Conservation (phyloP, 35 echinoderm and acorn worm species). For the Anneissia japonica region DNA sequence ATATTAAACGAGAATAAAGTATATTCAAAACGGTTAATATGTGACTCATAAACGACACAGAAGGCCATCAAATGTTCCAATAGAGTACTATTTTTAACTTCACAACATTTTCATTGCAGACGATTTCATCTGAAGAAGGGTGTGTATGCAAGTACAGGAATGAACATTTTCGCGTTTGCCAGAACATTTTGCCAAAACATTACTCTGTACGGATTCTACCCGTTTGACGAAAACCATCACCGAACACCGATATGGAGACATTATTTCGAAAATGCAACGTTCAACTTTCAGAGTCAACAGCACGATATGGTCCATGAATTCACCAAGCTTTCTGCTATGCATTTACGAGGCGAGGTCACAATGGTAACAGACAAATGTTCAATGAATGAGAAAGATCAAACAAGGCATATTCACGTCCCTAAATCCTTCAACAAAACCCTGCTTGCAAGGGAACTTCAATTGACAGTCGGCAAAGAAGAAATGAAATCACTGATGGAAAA, state of each 20-base stretch:
- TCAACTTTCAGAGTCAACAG: background rate
- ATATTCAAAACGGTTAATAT: too few relatives aligned
- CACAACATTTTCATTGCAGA: background rate
- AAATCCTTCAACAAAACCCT: background rate
- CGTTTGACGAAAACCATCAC: background rate
- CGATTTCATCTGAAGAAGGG: background rate
- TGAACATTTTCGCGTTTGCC: background rate
- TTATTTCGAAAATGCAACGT: background rate
- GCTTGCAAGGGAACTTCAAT: background rate
- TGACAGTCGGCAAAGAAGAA: background rate
- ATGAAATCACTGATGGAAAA: background rate
- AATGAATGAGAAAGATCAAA: background rate
- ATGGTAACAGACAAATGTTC: background rate
- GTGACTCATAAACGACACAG: too few relatives aligned
- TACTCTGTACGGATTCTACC: background rate
- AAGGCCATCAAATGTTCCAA: too few relatives aligned
- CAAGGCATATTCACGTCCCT: background rate
- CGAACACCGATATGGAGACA: background rate
- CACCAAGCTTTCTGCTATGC: background rate
- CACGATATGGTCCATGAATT: background rate
- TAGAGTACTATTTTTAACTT: too few relatives aligned
- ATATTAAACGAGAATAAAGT: too few relatives aligned
- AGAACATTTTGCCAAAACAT: background rate
- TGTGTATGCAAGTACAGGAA: background rate
- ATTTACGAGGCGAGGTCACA: background rate